Conservation (phyloP, 1,140 invertebrate genomes). For the Schmidtea mediterranea region DNA sequence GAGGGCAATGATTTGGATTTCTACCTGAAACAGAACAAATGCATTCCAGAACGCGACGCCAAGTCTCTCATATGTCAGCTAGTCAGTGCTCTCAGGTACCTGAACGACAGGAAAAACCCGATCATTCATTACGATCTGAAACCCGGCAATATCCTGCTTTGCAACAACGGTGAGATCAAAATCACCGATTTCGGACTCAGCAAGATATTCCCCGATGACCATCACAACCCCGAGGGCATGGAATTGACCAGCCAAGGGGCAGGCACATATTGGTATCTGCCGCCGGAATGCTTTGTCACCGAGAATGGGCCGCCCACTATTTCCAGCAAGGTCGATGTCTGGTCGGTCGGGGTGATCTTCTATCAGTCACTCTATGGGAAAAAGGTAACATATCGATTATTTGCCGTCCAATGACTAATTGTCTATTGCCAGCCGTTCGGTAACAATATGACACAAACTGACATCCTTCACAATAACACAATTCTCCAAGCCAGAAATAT, state of each 20-base stretch:
- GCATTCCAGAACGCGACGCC: conserved; percentile 88
- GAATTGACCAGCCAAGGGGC: conserved; percentile 95
- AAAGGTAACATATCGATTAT: no score
- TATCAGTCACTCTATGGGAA: conserved; percentile 94
- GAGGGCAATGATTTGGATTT: conserved; percentile 99
- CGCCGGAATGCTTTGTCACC: conserved; percentile 98
- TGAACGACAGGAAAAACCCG: conserved; percentile 97
- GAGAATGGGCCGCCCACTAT: conserved; percentile 98
- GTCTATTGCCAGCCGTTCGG: conserved; percentile 78
- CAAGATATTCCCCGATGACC: conserved; percentile 97
- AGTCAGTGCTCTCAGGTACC: conserved; percentile 87
- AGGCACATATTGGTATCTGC: conserved; percentile 97
- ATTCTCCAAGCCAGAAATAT: conserved; percentile 97
- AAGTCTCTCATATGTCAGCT: conserved; percentile 81
- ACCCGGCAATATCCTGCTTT: conserved; percentile 47
- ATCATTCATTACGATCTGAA: conserved; percentile 99
- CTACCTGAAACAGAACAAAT: conserved; percentile 96
- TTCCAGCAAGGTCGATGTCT: conserved; percentile 97
- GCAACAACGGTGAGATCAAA: conserved; percentile 55
- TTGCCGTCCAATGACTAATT: no score
- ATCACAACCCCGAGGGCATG: conserved; percentile 81
- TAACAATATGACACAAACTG: conserved; percentile 94
- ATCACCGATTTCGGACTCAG: conserved; percentile 97
- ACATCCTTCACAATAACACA: conserved; percentile 94
- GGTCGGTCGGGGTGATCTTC: conserved; percentile 98